Conservation (phyloP, 2,888 invertebrate genomes). For the Osmoderma eremita region DNA sequence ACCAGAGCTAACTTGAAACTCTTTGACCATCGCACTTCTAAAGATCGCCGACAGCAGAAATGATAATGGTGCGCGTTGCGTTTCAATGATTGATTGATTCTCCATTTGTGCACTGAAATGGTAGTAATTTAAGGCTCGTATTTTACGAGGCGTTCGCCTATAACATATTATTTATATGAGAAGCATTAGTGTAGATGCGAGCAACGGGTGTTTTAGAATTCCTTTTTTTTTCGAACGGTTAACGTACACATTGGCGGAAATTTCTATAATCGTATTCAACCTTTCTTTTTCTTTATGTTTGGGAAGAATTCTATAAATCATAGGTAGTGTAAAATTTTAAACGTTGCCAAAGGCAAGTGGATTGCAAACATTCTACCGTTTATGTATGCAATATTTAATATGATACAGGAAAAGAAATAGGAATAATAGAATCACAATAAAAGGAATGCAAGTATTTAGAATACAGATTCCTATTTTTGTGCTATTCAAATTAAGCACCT, state of each 20-base stretch:
- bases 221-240: background rate
- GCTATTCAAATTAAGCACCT: conserved; percentile 1
- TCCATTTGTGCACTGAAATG: conserved; percentile 41
- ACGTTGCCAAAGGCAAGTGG: too few species aligned
- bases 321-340: too few species aligned
- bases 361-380: too few species aligned
- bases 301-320: background rate
- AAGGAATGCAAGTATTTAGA: too few species aligned
- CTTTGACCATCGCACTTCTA: conserved; percentile 43
- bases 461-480: too few species aligned
- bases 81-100: conserved; percentile 42
- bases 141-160: conserved; percentile 37
- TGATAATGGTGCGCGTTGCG: conserved; percentile 42
- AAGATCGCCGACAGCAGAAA: conserved; percentile 43
- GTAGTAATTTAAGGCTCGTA: conserved; percentile 42
- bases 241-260: background rate
- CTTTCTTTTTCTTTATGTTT: background rate
- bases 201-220: conserved; percentile 2
- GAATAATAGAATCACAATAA: too few species aligned
- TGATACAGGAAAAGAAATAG: too few species aligned
- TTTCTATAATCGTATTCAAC: background rate
- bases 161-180: conserved; percentile 42
- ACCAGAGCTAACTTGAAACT: conserved; percentile 37
- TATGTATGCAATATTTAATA: too few species aligned
- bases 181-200: conserved; percentile 26